phyloP scores from a whole-genome alignment of 2,113 vertebrate species.

The Mesembrinibis cayennensis region DNA sequence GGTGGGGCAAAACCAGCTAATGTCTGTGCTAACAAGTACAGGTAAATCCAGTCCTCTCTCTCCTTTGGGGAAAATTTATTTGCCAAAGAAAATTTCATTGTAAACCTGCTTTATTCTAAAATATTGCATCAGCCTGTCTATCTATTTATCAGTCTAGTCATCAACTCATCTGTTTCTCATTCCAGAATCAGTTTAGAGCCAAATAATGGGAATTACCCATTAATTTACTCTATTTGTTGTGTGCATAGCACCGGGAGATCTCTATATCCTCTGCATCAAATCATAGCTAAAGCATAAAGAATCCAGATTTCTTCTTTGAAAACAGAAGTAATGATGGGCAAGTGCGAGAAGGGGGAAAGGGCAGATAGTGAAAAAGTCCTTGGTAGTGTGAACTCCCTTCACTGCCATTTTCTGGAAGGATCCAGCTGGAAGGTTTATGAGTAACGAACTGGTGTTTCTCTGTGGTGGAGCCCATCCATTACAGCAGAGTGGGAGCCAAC shows the following conservation, averaged over 20 bases:
- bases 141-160: neutral
- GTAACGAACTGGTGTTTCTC: fast-evolving
- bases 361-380: neutral
- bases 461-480: neutral
- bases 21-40: neutral
- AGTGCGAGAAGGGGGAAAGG: neutral
- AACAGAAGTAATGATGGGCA: neutral
- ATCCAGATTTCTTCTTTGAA: neutral
- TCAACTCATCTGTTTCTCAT: neutral
- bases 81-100: neutral
- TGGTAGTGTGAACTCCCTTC: neutral
- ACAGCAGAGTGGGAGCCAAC: neutral
- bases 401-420: neutral
- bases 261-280: neutral
- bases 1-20: neutral
- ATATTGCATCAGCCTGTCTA: neutral
- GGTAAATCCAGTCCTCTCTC: neutral
- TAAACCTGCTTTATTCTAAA: neutral
- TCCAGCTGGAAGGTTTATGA: neutral
- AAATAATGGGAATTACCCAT: neutral
- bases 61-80: neutral
- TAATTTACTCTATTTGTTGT: neutral
- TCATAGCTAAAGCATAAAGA: neutral
- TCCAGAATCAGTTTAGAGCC: neutral
- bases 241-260: neutral